Evolutionary conservation across 2,113 vertebrate species (phyloP), one percentile per base, ranked within the genome.

Genomic region (Macroglossus sobrinus): DNA sequence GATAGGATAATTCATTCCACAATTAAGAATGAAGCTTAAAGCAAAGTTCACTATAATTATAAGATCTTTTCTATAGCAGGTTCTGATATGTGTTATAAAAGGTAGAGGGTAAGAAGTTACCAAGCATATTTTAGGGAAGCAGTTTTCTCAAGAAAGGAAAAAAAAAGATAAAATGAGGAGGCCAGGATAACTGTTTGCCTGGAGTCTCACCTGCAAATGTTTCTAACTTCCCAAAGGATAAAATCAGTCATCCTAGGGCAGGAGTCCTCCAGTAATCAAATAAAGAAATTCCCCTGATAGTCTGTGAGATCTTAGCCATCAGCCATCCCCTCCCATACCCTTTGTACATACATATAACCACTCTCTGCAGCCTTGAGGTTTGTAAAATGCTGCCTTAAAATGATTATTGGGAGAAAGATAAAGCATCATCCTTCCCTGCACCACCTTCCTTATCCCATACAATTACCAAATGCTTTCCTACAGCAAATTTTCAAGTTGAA

Each of bases 1-100:
- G 79, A 96, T 81, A 94, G 45, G 66, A 79, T 94, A 96, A 89
- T 94, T 91, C 84, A 96, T 91, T 86, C 78, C 50, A 95, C 78
- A 95, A 93, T 93, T 96, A 93, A 79, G 74, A 91, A 82, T 93
- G 43, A 82, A 93, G 50, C 74, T 86, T 84, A 89, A 96, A 78
- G 68, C 78, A 94, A 85, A 82, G 10, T 93, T 78, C 68, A 89
- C 30, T 78, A 79, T 91, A 94, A 89, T 76, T 74, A 6, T 88
- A 84, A 78, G 40, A 93, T 92, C 33, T 92, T 97, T 86, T 59
- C 68, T 24, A 55, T 47, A 80, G 74, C 59, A 75, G 7, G 33
- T 78, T 94, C 81, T 96, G 15, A 85, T 66, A 40, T 93, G 33
- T 89, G 35, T 94, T 93, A 79, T 45, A 59, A 89, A 93, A 30